Percentiles rank a stretch among this genome's conserved stretches.
Evolutionary conservation across 2,113 vertebrate genomes (phyloP).

Genomic region (Chlamydotis undulata): DNA sequence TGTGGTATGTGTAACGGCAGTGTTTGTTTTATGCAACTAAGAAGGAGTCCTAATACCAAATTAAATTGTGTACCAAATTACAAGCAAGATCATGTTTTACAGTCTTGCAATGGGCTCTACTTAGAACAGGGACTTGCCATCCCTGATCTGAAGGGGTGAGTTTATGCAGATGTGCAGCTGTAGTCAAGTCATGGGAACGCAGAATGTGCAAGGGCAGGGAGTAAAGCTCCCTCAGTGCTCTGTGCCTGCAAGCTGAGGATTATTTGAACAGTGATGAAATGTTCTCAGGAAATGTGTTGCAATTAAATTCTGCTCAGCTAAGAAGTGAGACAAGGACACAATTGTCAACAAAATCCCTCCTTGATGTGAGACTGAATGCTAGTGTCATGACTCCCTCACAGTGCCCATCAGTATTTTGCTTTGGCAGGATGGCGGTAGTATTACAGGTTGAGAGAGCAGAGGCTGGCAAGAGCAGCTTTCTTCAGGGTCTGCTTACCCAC

Average conservation of each 20-base stretch:
- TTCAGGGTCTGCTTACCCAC: not conserved
- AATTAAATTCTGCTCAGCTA: slow-evolving; percentile 53
- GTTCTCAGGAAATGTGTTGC: slow-evolving; percentile 40
- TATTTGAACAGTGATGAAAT: slow-evolving; percentile 24
- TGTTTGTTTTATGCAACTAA: slow-evolving; percentile 6
- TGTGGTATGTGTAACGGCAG: not conserved
- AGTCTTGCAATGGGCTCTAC: not conserved
- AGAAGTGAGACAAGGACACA: slow-evolving; percentile 22
- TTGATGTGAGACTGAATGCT: not conserved
- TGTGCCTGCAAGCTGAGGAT: not conserved
- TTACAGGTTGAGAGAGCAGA: not conserved
- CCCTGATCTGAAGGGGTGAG: not conserved
- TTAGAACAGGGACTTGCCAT: not conserved
- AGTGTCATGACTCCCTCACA: not conserved
- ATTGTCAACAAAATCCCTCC: slow-evolving; percentile 1
- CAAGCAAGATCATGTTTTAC: not conserved
- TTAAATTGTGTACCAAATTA: slow-evolving; percentile 1
- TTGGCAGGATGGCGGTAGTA: not conserved
- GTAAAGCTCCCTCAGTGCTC: not conserved
- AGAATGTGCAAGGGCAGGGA: not conserved
- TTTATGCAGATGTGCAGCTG: slow-evolving; percentile 28
- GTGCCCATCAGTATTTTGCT: not conserved
- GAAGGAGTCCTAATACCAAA: not conserved
- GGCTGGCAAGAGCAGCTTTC: not conserved
- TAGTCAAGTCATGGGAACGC: not conserved